Percentiles rank a stretch among this genome's conserved stretches.
These are phyloP conservation scores for Hypselothyrea guttata DNA, from an alignment of 2,888 invertebrate species.

Conservation along the genomic window DNA sequence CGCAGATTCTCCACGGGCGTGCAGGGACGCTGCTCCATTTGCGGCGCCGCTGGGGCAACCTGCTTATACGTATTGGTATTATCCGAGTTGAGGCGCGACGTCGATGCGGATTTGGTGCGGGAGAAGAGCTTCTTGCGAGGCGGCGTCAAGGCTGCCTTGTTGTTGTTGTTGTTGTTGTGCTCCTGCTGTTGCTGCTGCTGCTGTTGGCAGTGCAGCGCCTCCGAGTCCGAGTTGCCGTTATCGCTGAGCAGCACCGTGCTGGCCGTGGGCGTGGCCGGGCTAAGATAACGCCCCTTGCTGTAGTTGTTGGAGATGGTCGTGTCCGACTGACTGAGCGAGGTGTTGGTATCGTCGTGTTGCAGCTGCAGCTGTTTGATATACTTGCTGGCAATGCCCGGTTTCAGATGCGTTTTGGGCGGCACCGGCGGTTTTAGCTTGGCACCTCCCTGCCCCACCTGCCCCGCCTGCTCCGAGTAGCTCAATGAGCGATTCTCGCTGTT, in stretches of 20 bases:
- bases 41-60: background rate
- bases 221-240: constrained; percentile 82
- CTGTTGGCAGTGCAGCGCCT: constrained; percentile 81
- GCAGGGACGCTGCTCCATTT: constrained; percentile 84
- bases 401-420: constrained; percentile 79
- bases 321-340: constrained; percentile 82
- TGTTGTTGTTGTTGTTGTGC: constrained; percentile 81
- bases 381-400: constrained; percentile 79
- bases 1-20: constrained; percentile 91
- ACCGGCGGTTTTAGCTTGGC: constrained; percentile 71
- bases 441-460: constrained; percentile 16
- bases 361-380: constrained; percentile 80
- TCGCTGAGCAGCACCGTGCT: constrained; percentile 69
- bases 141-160: constrained; percentile 32
- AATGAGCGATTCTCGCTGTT: constrained; percentile 79
- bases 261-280: constrained; percentile 35
- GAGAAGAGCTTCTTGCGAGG: constrained; percentile 87
- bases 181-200: constrained; percentile 79
- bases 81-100: constrained; percentile 86
- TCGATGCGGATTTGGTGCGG: constrained; percentile 87
- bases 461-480: background rate
- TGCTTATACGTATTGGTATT: constrained; percentile 53
- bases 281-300: constrained; percentile 76
- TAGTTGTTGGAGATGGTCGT: constrained; percentile 82
- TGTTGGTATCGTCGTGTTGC: constrained; percentile 80